A percentile compares a stretch with the other conserved stretches of the same genome.
These are phyloP conservation scores for Tonatia bakeri DNA, from an alignment of 2,113 vertebrate species.

Conservation along the genomic window DNA sequence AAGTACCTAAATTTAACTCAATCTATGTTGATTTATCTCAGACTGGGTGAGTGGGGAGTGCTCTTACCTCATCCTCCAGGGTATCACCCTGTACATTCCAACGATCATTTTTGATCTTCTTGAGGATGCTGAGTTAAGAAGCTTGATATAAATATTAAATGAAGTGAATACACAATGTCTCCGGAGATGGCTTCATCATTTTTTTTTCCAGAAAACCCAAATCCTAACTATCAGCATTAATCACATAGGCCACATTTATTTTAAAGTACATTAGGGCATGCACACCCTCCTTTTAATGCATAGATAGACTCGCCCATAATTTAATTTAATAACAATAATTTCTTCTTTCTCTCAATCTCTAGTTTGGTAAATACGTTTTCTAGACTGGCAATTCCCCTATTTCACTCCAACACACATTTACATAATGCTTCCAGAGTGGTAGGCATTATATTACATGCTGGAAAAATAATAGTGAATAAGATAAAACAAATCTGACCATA, in stretches of 20 bases:
- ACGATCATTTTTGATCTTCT: conserved; percentile 20
- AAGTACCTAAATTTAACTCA: neutral
- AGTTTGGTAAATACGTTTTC: neutral
- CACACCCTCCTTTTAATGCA: neutral
- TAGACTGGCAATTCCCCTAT: neutral
- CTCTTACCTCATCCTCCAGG: neutral
- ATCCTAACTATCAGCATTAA: conserved; percentile 46
- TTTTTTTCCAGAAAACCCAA: conserved; percentile 36
- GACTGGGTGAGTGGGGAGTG: neutral
- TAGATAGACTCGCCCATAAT: neutral
- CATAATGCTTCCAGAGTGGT: neutral
- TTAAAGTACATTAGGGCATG: neutral
- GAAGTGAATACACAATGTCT: conserved; percentile 58
- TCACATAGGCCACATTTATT: conserved; percentile 36
- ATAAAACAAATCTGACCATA: neutral
- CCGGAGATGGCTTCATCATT: conserved; percentile 48
- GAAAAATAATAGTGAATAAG: neutral
- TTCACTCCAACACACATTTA: conserved; percentile 39
- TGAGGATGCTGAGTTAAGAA: conserved; percentile 56
- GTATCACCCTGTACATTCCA: neutral
- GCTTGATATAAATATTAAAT: conserved; percentile 66
- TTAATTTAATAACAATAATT: conserved; percentile 36
- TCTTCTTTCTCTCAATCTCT: neutral
- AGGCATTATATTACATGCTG: neutral
- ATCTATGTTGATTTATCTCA: neutral